These are phyloP conservation scores for Caenorhabditis afra DNA, from an alignment of 2,888 invertebrate species.

Conservation along the genomic window DNA sequence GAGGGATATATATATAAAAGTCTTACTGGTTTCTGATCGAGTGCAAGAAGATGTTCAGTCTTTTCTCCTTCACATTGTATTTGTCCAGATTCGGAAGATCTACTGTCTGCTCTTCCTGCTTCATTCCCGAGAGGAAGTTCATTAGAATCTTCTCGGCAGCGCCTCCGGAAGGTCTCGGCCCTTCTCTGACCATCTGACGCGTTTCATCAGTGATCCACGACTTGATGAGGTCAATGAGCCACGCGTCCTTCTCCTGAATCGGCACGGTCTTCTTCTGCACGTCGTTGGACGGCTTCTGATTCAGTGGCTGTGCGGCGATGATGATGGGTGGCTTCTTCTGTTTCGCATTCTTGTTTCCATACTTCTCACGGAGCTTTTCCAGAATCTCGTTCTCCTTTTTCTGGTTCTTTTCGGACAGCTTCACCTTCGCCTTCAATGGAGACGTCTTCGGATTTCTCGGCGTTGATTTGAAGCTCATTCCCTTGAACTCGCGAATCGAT, in stretches of 20 bases:
- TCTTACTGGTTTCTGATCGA: constrained; percentile 59
- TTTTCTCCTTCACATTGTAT: constrained; percentile 59
- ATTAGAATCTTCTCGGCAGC: constrained; percentile 45
- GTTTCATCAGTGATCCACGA: constrained; percentile 50
- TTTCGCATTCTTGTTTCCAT: constrained; percentile 41
- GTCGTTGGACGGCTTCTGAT: not conserved
- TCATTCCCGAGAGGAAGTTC: constrained; percentile 46
- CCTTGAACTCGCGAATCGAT: constrained; percentile 31
- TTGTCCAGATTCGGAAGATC: constrained; percentile 60
- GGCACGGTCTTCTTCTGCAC: constrained; percentile 1
- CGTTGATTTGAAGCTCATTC: constrained; percentile 16
- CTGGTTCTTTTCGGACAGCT: constrained; percentile 11
- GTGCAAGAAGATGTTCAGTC: constrained; percentile 59
- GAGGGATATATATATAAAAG: too few species aligned
- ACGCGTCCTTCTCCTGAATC: constrained; percentile 11
- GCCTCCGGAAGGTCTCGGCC: constrained; percentile 37
- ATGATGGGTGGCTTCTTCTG: constrained; percentile 45
- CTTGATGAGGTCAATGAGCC: constrained; percentile 29
- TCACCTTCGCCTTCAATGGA: not conserved
- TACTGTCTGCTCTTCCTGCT: constrained; percentile 26
- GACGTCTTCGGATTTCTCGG: not conserved
- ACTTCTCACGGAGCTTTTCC: constrained; percentile 37
- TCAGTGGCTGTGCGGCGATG: constrained; percentile 28
- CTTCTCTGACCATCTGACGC: constrained; percentile 28
- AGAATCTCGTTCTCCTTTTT: constrained; percentile 47